phyloP scores from a whole-genome alignment of 2,888 invertebrate species.

The Lasioglossum malachurum region DNA sequence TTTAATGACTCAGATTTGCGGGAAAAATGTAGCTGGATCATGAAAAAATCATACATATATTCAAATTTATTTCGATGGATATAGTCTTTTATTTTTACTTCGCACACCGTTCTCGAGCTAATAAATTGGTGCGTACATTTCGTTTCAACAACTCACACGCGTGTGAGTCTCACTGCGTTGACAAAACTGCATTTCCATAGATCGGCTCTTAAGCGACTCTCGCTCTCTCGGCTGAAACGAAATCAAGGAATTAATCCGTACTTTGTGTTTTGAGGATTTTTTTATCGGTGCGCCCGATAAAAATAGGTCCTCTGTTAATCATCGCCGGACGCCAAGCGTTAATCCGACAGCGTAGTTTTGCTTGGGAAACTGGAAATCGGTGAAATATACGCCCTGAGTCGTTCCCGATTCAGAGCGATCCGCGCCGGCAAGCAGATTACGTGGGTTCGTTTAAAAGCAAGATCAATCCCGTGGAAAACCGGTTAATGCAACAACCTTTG shows the following conservation, averaged over 20 bases:
- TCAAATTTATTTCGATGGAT: not conserved
- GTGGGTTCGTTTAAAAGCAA: not conserved
- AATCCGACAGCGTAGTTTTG: not conserved
- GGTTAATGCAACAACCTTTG: constrained; percentile 21
- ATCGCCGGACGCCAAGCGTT: not conserved
- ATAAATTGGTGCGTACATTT: not conserved
- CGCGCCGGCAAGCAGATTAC: not conserved
- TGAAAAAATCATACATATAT: not conserved
- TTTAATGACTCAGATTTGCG: not conserved
- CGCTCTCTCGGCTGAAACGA: not conserved
- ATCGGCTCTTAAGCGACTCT: not conserved
- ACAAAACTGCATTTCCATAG: not conserved
- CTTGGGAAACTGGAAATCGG: not conserved
- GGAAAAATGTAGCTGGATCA: not conserved
- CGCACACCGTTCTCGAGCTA: not conserved
- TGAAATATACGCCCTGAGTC: not conserved
- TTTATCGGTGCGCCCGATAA: not conserved
- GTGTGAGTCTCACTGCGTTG: not conserved
- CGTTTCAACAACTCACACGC: not conserved
- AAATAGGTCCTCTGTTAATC: not conserved
- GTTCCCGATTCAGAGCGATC: not conserved
- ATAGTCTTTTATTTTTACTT: not conserved
- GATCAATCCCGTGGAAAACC: constrained; percentile 23
- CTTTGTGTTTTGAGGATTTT: not conserved
- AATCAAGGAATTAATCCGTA: not conserved